Evolutionary conservation across 2,113 vertebrate genomes (phyloP).

Genomic region (Pristiophorus japonicus): DNA sequence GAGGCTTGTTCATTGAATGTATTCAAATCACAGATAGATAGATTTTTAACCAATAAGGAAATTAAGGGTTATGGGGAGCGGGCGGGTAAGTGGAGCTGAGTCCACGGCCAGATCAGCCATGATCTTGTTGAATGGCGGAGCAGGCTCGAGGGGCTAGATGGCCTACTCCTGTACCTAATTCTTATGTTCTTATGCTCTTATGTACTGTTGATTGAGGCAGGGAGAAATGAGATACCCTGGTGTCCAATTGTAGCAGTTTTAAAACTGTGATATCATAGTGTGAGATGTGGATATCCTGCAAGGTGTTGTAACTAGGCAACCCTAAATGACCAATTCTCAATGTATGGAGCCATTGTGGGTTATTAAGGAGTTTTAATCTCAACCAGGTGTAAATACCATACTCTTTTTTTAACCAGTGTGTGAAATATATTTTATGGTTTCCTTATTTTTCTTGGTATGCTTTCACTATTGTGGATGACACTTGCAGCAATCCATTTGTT

Average conservation of each 20-base stretch:
- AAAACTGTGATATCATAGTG: not conserved
- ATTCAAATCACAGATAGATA: no score
- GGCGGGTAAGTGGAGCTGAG: no score
- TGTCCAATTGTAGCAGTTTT: not conserved
- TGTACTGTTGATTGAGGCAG: not conserved
- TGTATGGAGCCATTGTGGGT: not conserved
- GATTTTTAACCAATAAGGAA: no score
- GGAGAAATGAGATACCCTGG: not conserved
- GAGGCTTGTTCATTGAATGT: no score
- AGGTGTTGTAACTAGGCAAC: not conserved
- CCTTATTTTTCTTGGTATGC: not conserved
- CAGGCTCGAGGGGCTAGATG: no score
- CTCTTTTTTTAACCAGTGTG: no score
- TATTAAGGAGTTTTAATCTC: not conserved
- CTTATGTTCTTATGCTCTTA: no score
- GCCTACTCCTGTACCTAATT: no score
- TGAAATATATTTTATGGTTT: no score
- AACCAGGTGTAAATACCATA: not conserved
- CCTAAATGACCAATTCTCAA: not conserved
- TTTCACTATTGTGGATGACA: not conserved
- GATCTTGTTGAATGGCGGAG: no score
- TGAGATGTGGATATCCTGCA: not conserved
- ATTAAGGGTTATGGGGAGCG: no score
- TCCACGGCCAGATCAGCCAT: no score
- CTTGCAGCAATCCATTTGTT: not conserved